A percentile compares a stretch with the other conserved stretches of the same genome.
Conservation (phyloP, 2,113 vertebrate species). For the Otolemur garnettii region DNA sequence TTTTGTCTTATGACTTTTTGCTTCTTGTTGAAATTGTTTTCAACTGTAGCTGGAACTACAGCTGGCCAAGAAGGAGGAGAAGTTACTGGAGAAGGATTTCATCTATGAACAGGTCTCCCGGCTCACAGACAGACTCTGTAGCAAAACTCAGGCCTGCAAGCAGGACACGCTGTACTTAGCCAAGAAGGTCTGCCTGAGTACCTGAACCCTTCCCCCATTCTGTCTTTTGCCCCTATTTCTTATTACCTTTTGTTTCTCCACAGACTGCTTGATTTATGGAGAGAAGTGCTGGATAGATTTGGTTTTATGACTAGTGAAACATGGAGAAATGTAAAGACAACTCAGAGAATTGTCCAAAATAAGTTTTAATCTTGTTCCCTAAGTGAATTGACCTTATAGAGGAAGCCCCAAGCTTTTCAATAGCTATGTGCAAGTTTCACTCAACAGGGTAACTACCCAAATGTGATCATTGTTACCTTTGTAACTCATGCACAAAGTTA, state of each 20-base stretch:
- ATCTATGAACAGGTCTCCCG: slow-evolving; percentile 91
- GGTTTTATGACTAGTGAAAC: not conserved
- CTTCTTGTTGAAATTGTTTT: slow-evolving; percentile 4
- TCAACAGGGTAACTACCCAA: not conserved
- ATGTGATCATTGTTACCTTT: not conserved
- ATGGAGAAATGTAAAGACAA: not conserved
- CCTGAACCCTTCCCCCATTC: too few species aligned
- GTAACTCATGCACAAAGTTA: not conserved
- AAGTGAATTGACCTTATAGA: not conserved
- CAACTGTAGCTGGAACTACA: slow-evolving; percentile 90
- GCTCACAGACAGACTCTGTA: slow-evolving; percentile 86
- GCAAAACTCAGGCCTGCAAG: slow-evolving; percentile 85
- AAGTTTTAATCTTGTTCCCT: not conserved
- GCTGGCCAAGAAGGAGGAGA: slow-evolving; percentile 91
- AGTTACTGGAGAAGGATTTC: slow-evolving; percentile 92
- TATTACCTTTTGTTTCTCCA: not conserved
- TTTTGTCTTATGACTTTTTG: not conserved
- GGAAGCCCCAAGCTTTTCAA: not conserved
- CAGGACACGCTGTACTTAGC: slow-evolving; percentile 89
- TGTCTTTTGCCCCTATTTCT: not conserved
- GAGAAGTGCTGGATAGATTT: not conserved
- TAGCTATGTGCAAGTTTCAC: not conserved
- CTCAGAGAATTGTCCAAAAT: slow-evolving; percentile 5
- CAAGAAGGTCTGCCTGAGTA: slow-evolving; percentile 89
- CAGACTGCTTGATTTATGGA: not conserved